Base-by-base conservation (phyloP, 2,113 vertebrate species). In the Chionis minor region DNA sequence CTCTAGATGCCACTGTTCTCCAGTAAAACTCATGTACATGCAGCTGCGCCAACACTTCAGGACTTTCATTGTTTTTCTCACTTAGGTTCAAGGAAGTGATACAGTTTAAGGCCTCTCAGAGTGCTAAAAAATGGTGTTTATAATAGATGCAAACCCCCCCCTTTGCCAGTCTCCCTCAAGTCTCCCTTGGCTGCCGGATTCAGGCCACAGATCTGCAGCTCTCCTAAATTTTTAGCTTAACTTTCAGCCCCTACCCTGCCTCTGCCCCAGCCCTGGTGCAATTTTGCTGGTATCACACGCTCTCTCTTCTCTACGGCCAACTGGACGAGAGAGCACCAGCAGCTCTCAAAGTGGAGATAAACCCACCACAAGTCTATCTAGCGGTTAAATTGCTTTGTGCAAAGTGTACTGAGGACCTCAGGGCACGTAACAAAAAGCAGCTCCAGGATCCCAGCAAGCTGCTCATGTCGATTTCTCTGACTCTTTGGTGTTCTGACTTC, bases 1-100 rank as follows among this genome's bases (percentile, higher is more conserved):
- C 94, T 95, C 81, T 92, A 94, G 94, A 63, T 89, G 93, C 81
- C 94, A 81, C 94, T 86, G 59, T 84, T 86, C 47, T 67, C 93
- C 80, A 95, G 67, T 6, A 71, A 85, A 22, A 30, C 2, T 3
- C 55, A 12, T 11, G 17, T 1, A 32, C 3, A 11, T 23, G 38
- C 38, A 10, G 52, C 1, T 61, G 23, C 2, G 8, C 40, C 82
- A 70, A 13, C 38, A 45, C 6, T 38, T 72, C 82, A 24, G 51
- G 51, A 26, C 51, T 54, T 32, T 7, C 32, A 16, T 6, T 15
- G 18, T 4, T 58, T 73, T 73, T 56, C 38, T 73, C 6, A 42
- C 55, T 83, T 56, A 9, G 1, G 1, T 33, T 75, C 52, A 38
- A 71, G 40, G 47, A 54, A 59, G 11, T 2, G 13, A 44, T 23